Percentiles rank a stretch among this genome's conserved stretches.
phyloP scores from a whole-genome alignment of 1,140 invertebrate genomes.

The Drosophila tropicalis region DNA sequence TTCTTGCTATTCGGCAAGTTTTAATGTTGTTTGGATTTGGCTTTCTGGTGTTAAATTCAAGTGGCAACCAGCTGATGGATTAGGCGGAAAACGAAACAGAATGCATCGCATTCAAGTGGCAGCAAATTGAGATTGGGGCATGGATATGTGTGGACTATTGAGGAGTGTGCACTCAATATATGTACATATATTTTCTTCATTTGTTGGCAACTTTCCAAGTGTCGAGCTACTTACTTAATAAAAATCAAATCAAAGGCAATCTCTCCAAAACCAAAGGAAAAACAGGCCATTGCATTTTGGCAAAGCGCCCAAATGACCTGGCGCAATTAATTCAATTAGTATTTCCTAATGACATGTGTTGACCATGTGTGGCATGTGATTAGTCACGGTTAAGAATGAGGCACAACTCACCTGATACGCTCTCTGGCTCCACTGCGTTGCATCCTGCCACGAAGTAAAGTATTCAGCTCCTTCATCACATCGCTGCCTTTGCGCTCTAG shows the following conservation, averaged over 20 bases:
- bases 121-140: conserved; percentile 12
- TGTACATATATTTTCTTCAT: conserved; percentile 39
- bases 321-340: conserved; percentile 65
- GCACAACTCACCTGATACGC: conserved; percentile 65
- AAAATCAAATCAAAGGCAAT: conserved; percentile 56
- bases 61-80: background rate
- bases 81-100: background rate
- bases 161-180: conserved; percentile 45
- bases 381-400: conserved; percentile 18
- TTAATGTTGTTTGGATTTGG: background rate
- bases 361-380: conserved; percentile 19
- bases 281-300: conserved; percentile 35
- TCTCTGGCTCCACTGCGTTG: conserved; percentile 57
- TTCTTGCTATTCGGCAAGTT: too few species aligned
- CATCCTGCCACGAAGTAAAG: conserved; percentile 50
- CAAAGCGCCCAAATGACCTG: conserved; percentile 35
- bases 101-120: conserved; percentile 49
- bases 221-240: conserved; percentile 41
- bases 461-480: conserved; percentile 85
- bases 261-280: conserved; percentile 26
- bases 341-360: conserved; percentile 19
- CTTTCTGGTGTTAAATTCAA: conserved; percentile 54
- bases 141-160: background rate
- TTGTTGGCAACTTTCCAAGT: conserved; percentile 62
- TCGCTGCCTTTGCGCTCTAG: conserved; percentile 84